Percentiles rank a stretch among this genome's conserved stretches.
phyloP scores from a whole-genome alignment of 2,888 invertebrate genomes.

The Parapristionchus giblindavisi region DNA sequence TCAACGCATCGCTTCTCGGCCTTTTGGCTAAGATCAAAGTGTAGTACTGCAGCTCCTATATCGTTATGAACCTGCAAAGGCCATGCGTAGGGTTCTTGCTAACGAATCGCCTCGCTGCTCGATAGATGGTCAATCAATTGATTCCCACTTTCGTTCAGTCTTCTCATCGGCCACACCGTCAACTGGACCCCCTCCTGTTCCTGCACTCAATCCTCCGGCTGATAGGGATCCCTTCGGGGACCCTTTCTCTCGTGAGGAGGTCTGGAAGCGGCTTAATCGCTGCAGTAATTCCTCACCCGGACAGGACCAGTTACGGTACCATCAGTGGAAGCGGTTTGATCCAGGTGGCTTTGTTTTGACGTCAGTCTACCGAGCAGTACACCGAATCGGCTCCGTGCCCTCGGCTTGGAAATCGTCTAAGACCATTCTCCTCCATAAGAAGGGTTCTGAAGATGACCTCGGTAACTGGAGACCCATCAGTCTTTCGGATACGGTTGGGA shows the following conservation, averaged over 20 bases:
- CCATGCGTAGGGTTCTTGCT: too few species aligned
- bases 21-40: too few species aligned
- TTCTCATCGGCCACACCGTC: not conserved
- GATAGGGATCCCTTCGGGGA: not conserved
- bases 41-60: too few species aligned
- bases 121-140: not conserved
- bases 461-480: conserved; percentile 56
- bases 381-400: conserved; percentile 40
- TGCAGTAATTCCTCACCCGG: conserved; percentile 56
- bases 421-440: conserved; percentile 58
- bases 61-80: too few species aligned
- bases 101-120: conserved; percentile 2
- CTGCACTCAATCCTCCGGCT: not conserved
- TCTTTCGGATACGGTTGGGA: conserved; percentile 46
- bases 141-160: not conserved
- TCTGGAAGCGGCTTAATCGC: not conserved
- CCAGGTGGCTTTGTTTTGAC: conserved; percentile 37
- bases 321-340: conserved; percentile 47
- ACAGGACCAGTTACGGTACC: conserved; percentile 53
- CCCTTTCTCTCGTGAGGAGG: conserved; percentile 18
- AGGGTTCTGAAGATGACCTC: conserved; percentile 43
- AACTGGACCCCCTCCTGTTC: not conserved
- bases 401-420: conserved; percentile 44
- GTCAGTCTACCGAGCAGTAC: conserved; percentile 30
- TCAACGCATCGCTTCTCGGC: too few species aligned